Evolutionary conservation across 2,797 vertebrate species (phyloP).

Genomic region (Hapalemur alaotrensis): DNA sequence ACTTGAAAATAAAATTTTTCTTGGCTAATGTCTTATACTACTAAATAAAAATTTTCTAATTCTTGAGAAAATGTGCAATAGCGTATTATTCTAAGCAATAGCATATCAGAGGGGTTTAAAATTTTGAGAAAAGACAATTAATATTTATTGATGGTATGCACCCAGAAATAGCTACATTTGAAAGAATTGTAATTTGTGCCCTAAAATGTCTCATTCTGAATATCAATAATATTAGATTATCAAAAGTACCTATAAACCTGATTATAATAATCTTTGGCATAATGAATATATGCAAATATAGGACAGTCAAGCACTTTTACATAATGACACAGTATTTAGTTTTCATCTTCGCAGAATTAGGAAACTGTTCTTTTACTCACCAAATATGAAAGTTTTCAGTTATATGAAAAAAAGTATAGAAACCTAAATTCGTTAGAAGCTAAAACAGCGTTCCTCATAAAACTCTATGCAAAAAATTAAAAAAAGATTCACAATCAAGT

Average conservation of each 20-base stretch:
- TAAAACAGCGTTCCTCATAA: background rate
- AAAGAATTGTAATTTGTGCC: background rate
- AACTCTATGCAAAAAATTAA: background rate
- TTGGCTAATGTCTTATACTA: background rate
- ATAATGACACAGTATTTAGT: background rate
- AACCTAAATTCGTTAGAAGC: background rate
- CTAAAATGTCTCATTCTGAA: conserved; percentile 1
- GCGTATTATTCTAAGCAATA: background rate
- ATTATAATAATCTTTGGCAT: background rate
- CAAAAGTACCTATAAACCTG: background rate
- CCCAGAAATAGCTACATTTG: background rate
- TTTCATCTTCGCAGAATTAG: background rate
- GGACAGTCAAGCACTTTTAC: background rate
- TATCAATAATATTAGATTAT: background rate
- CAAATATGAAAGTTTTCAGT: background rate
- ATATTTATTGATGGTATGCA: background rate
- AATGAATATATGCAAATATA: background rate
- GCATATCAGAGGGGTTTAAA: background rate
- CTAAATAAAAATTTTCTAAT: background rate
- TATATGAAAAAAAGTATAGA: background rate
- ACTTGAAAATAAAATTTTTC: conserved; percentile 57
- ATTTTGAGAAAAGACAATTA: background rate
- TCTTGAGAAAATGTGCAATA: background rate
- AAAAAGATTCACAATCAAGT: conserved; percentile 37
- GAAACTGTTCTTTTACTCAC: background rate